A percentile compares a stretch with the other conserved stretches of the same genome.
Conservation (phyloP, 2,113 vertebrate species). For the Ia io region DNA sequence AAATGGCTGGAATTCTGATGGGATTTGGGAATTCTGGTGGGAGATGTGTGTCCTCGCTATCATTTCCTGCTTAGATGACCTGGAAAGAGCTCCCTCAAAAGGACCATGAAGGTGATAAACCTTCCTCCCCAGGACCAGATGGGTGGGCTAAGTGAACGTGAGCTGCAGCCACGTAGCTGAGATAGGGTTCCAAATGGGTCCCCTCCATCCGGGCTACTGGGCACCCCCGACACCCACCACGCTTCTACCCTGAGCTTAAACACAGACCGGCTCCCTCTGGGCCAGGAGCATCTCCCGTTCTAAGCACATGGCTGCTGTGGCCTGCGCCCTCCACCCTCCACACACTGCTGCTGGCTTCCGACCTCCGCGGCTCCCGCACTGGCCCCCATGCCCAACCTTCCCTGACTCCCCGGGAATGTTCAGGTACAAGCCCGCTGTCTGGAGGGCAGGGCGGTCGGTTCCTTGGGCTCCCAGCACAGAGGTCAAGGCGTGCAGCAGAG, state of each 20-base stretch:
- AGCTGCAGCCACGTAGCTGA: background rate
- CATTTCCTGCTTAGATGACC: background rate
- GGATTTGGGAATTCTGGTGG: background rate
- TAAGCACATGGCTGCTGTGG: background rate
- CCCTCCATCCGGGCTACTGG: background rate
- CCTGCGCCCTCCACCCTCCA: accelerated
- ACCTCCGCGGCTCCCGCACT: no score
- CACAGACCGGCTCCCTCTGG: accelerated
- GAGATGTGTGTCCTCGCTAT: background rate
- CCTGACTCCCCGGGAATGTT: background rate
- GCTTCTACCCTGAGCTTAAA: background rate
- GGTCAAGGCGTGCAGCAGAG: background rate
- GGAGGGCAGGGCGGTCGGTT: background rate
- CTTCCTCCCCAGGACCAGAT: background rate
- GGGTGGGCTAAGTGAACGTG: background rate
- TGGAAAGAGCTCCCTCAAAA: background rate
- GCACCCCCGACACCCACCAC: accelerated
- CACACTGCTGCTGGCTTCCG: background rate
- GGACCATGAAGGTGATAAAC: background rate
- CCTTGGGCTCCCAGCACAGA: background rate
- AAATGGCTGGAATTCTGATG: background rate
- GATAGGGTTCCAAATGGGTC: background rate
- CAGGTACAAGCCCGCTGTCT: background rate
- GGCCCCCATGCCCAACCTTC: accelerated
- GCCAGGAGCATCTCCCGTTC: accelerated